Base-by-base conservation (phyloP, 1,140 invertebrate genomes). In the Drosophila repletoides region DNA sequence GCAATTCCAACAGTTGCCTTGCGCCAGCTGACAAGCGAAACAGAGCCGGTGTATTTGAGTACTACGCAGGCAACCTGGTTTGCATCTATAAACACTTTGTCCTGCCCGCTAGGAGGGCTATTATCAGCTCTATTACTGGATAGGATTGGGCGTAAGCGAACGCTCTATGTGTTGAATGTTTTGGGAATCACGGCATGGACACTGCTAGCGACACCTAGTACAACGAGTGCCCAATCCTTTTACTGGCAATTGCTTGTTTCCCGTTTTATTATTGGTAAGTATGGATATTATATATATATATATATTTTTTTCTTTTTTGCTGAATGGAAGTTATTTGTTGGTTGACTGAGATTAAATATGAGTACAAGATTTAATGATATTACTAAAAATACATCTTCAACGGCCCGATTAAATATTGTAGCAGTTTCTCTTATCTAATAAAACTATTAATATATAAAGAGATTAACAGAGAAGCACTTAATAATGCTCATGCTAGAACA, bases 21-120 rank as follows among this genome's bases (percentile, higher is more conserved):
- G n/a, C 15, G 43, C 3, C 77, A 88, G 34, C 28, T 90, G 3
- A 88, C 45, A 19, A 67, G 61, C 22, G 6, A 29, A 22, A 59
- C 38, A 7, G 69, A 88, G 12, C 5, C 49, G 1, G 76, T 80
- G 0, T 41, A 87, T 67, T 51, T 88, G 0, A 61, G 36, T n/a
- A 4, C 3, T 0, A 51, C 63, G n/a, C 73, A 90, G 36, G 66
- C 68, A 2, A 70, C 88, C 1, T 90, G 89, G 89, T 90, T 89
- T 55, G 89, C 89, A 14, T 76, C 89, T 2, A 69, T 90, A 0
- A 88, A 88, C 9, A 80, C 84, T 1, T 41, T 90, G n/a, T 71
- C 84, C 2, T 77, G 76, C 6, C 89, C 89, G 3, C 38, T 90
- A 21, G 89, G 89, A 4, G 88, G 87, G 0, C 17, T 90, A 0